These are phyloP conservation scores for Phasia obesa DNA, from an alignment of 2,888 invertebrate genomes.

Conservation along the genomic window DNA sequence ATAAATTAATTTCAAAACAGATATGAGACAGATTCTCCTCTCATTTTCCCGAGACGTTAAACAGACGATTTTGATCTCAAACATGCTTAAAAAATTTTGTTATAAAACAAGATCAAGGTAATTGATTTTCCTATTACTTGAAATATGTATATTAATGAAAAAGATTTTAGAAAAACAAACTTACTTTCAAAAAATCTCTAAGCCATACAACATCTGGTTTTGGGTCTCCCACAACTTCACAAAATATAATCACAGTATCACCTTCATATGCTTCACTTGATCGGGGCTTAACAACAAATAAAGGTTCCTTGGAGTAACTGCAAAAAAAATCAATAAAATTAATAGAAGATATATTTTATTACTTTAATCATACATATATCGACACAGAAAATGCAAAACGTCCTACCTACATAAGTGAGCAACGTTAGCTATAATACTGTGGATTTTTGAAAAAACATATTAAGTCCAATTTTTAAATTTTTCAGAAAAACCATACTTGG, in stretches of 20 bases:
- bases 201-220: slow-evolving; percentile 94
- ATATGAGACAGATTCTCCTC: slow-evolving; percentile 1
- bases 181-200: slow-evolving; percentile 92
- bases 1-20: not conserved
- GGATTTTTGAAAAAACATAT: no score
- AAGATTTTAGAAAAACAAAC: slow-evolving; percentile 73
- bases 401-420: no score
- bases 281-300: slow-evolving; percentile 91
- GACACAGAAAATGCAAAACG: no score
- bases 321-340: slow-evolving; percentile 25
- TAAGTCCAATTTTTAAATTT: no score
- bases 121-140: not conserved
- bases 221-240: slow-evolving; percentile 94
- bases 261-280: slow-evolving; percentile 93
- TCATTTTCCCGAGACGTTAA: not conserved
- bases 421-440: no score
- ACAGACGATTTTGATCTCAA: slow-evolving; percentile 13
- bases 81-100: not conserved
- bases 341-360: no score
- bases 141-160: not conserved
- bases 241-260: slow-evolving; percentile 92
- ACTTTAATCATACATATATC: no score
- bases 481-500: no score
- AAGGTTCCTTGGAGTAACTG: slow-evolving; percentile 92
- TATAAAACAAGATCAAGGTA: slow-evolving; percentile 26